These are phyloP conservation scores for Peromyscus polionotus DNA, from an alignment of 2,113 vertebrate species.

Conservation along the genomic window DNA sequence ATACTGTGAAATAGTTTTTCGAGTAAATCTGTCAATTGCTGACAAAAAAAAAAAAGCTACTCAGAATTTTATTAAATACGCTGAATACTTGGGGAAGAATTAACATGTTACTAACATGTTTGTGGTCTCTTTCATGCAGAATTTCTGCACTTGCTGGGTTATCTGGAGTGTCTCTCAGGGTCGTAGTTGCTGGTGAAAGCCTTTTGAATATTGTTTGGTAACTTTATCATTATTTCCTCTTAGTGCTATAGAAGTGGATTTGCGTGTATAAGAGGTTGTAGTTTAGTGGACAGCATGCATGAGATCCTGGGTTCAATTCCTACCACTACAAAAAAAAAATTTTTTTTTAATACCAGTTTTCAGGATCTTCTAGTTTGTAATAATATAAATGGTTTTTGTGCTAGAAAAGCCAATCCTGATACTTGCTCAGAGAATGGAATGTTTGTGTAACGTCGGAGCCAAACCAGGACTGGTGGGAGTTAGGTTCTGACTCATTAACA, in stretches of 20 bases:
- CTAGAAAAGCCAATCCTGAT: background rate
- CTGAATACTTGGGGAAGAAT: background rate
- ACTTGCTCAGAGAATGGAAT: background rate
- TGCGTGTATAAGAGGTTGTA: background rate
- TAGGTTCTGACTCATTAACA: too few species aligned
- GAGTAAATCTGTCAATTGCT: background rate
- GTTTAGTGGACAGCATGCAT: background rate
- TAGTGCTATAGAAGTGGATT: background rate
- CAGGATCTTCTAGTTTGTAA: background rate
- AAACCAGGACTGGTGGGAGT: background rate
- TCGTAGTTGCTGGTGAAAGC: background rate
- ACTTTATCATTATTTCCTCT: background rate
- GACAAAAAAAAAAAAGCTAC: background rate
- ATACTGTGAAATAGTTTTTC: slow-evolving; percentile 18
- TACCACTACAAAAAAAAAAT: background rate
- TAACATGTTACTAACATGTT: background rate
- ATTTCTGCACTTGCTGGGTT: background rate
- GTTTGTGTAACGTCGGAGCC: background rate
- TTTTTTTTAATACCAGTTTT: background rate
- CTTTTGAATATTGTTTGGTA: background rate
- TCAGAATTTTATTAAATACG: background rate
- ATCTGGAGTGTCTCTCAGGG: background rate
- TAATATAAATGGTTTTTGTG: background rate
- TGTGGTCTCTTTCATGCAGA: background rate
- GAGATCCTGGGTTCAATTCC: background rate